phyloP scores from a whole-genome alignment of 2,888 invertebrate genomes.

The Euclidia mi region DNA sequence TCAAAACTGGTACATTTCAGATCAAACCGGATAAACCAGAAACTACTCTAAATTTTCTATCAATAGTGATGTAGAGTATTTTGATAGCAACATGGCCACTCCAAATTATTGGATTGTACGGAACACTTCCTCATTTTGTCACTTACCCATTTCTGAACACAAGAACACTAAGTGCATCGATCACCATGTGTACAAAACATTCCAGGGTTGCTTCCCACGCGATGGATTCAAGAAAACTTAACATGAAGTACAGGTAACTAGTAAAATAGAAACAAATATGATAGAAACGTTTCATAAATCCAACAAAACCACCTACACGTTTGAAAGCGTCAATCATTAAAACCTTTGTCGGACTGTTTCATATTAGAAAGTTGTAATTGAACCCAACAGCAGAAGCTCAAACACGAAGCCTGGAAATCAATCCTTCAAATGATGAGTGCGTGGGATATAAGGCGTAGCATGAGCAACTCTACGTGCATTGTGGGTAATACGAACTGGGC shows the following conservation, averaged over 20 bases:
- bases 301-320: not conserved
- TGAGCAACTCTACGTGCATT: constrained; percentile 39
- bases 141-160: constrained; percentile 51
- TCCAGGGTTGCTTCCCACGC: constrained; percentile 38
- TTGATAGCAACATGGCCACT: constrained; percentile 40
- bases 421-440: not conserved
- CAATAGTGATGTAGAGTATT: too few species aligned
- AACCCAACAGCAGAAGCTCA: not conserved
- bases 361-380: constrained; percentile 5
- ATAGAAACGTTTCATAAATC: not conserved
- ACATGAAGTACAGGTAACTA: not conserved
- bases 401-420: not conserved
- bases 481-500: constrained; percentile 57
- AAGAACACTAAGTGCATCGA: constrained; percentile 51
- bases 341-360: not conserved
- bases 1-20: not conserved
- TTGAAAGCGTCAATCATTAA: not conserved
- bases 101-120: constrained; percentile 37
- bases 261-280: not conserved
- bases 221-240: not conserved
- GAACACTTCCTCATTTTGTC: constrained; percentile 55
- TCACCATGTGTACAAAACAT: constrained; percentile 45
- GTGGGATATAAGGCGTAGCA: constrained; percentile 11
- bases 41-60: constrained; percentile 26
- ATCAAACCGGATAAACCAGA: not conserved